Conservation (phyloP, 2,797 vertebrate genomes). For the Rhinichthys osculus region DNA sequence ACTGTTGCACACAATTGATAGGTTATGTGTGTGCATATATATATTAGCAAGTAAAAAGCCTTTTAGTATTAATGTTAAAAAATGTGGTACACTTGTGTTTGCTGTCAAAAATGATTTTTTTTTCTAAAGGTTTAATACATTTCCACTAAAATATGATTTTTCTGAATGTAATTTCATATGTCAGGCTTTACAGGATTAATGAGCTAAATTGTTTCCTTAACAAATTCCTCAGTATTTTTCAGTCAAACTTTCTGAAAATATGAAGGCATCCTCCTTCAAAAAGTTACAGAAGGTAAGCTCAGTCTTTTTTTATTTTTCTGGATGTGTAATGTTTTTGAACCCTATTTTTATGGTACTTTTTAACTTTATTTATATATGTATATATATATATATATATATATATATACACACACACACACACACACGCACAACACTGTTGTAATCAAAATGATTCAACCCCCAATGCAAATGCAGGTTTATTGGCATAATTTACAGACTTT, state of each 20-base stretch:
- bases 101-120: neutral
- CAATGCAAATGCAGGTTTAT: too few relatives aligned
- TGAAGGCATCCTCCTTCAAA: conserved; percentile 98
- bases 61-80: neutral
- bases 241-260: conserved; percentile 96
- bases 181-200: neutral
- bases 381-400: too few relatives aligned
- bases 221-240: conserved; percentile 90
- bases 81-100: neutral
- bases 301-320: neutral
- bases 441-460: too few relatives aligned
- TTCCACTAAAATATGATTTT: neutral
- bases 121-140: neutral
- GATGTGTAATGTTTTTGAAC: neutral
- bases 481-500: too few relatives aligned
- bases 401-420: too few relatives aligned
- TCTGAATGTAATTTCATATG: neutral
- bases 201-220: conserved; percentile 63
- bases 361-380: too few relatives aligned
- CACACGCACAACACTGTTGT: too few relatives aligned
- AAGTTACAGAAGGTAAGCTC: conserved; percentile 90
- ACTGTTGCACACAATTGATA: neutral
- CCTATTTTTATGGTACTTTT: too few relatives aligned
- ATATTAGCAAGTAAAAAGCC: neutral
- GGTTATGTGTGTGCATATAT: too few relatives aligned